Evolutionary conservation across 1,140 invertebrate genomes (phyloP), one percentile per base, ranked within the genome.

Genomic region (Drosophila teissieri): DNA sequence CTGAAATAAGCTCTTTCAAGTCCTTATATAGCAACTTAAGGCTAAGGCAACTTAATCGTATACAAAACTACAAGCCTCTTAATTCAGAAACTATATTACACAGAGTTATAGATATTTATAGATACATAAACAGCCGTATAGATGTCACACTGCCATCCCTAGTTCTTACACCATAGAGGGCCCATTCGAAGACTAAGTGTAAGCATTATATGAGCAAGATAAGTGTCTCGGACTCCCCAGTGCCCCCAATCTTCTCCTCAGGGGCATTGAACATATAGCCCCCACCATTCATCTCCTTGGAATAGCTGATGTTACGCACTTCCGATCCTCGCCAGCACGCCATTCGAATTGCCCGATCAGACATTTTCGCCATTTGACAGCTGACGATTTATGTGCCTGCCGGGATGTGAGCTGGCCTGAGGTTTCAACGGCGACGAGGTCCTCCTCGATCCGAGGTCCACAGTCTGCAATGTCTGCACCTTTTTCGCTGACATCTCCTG

Each of bases 301-400:
- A 70, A 53, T 68, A 52, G 61, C 64, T 57, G 70, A 75, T 73
- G 76, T 70, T 86, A 86, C 83, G 83, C 83, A 86, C 83, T 86
- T 86, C 84, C 83, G 83, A 86, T 86, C 83, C 61, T 77, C 65
- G 63, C 77, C 79, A 75, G 63, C 82, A 82, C 81, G 64, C 73
- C 77, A 62, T 64, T 54, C 42, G 52, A 63, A 65, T 74, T 44
- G 63, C 63, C 55, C 49, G 49, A 58, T 58, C 77, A 65, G 73
- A 73, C 83, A 80, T 86, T 86, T 84, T 89, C 56, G 64, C 84
- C 84, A 78, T 89, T 88, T 90, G 86, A 91, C 86, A 90, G 86
- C 80, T 90, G 88, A 90, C 82, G 86, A 90, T 90, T 90, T 90
- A 90, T 90, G 86, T 90, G 82, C 61, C 82, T 90, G 73, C 65